These are phyloP conservation scores for Drosophila repleta DNA, from an alignment of 1,140 invertebrate species.

Conservation along the genomic window DNA sequence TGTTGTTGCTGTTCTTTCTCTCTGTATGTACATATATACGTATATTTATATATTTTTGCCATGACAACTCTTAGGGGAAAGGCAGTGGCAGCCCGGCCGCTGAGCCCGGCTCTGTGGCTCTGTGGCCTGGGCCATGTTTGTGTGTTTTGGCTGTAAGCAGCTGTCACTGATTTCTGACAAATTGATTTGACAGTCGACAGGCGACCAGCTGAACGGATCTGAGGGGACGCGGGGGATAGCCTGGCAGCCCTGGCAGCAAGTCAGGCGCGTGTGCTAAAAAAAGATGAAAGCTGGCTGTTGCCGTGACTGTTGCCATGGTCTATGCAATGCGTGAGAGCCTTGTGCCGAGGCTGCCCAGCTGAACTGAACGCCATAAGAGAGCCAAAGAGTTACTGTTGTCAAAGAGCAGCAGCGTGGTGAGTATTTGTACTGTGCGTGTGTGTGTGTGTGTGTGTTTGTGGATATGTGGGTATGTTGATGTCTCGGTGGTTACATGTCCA, in stretches of 20 bases:
- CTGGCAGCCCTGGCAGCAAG: conserved; percentile 33
- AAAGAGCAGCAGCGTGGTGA: conserved; percentile 69
- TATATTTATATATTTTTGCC: conserved; percentile 40
- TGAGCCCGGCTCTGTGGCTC: conserved; percentile 25
- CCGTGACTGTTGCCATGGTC: conserved; percentile 64
- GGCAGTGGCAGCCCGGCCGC: neutral
- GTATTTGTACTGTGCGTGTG: conserved; percentile 31
- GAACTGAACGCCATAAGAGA: conserved; percentile 31
- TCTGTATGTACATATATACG: conserved; percentile 19
- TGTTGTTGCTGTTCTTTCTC: conserved; percentile 1
- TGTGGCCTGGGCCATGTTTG: conserved; percentile 52
- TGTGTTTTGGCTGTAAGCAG: conserved; percentile 80
- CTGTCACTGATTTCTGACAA: conserved; percentile 82
- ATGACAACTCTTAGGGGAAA: conserved; percentile 69
- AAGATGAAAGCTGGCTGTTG: conserved; percentile 51
- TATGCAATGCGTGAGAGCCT: conserved; percentile 55
- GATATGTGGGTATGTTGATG: conserved; percentile 19
- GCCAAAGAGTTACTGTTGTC: conserved; percentile 59
- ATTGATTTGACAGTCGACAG: conserved; percentile 82
- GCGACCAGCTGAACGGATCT: conserved; percentile 48
- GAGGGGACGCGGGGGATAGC: neutral
- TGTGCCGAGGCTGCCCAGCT: conserved; percentile 49
- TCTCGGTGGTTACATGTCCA: conserved; percentile 47
- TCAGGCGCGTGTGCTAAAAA: conserved; percentile 69
- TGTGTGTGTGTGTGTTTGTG: conserved; percentile 8